Evolutionary conservation across 2,113 vertebrate genomes (phyloP).

Genomic region (Miniopterus natalensis): DNA sequence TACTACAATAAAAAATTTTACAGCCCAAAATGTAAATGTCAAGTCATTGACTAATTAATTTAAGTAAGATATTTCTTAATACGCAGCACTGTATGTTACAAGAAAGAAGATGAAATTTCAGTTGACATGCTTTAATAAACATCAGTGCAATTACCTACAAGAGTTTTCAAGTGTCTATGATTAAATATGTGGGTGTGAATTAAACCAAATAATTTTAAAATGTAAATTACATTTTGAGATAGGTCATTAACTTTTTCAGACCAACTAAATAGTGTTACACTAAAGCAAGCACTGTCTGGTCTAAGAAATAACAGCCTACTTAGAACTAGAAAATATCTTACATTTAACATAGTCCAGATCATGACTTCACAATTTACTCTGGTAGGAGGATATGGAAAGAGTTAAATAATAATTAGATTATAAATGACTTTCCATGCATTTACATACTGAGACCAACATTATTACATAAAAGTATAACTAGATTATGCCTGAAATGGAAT

Average conservation of each 20-base stretch:
- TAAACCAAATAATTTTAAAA: constrained; percentile 58
- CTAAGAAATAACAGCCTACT: constrained; percentile 27
- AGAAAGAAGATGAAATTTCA: constrained; percentile 29
- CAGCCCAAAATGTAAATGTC: not conserved
- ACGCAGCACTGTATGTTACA: not conserved
- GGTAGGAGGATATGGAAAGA: not conserved
- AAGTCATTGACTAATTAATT: not conserved
- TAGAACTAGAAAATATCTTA: not conserved
- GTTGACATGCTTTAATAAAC: constrained; percentile 55
- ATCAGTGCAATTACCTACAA: constrained; percentile 17
- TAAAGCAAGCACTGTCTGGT: not conserved
- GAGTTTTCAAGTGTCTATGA: not conserved
- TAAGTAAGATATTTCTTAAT: constrained; percentile 28
- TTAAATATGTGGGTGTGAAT: constrained; percentile 43
- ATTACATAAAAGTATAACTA: not conserved
- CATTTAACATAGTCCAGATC: not conserved
- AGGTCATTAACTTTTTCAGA: constrained; percentile 56
- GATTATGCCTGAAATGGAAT: not conserved
- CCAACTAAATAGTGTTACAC: not conserved
- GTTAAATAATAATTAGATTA: not conserved
- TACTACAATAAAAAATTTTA: not conserved
- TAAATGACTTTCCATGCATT: not conserved
- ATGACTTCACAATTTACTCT: not conserved
- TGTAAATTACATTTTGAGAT: constrained; percentile 48
- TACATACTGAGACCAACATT: not conserved